Evolutionary conservation across 2,113 vertebrate genomes (phyloP), one percentile per base, ranked within the genome.

Genomic region (Vireo altiloquus): DNA sequence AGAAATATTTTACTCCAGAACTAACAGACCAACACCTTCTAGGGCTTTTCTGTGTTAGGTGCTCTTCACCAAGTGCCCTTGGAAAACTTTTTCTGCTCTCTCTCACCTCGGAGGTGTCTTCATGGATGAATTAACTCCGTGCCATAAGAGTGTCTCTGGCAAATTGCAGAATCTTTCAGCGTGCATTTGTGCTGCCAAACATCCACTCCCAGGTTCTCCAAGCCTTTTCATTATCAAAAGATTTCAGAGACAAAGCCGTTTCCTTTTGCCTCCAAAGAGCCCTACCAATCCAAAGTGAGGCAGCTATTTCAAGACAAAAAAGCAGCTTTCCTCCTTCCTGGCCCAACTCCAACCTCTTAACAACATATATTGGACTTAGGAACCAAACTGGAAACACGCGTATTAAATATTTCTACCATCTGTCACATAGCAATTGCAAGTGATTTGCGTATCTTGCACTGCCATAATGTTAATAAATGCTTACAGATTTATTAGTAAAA

Each of bases 391-490:
- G n/a, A 87, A 96, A 65, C n/a, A 82, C 21, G 42, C 12, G 1
- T 40, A 46, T 57, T 72, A 88, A 80, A 76, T 82, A 64, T 42
- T 92, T 75, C 49, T 90, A n/a, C 78, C 94, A 94, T 92, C 90
- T 94, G 90, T 72, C 70, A 69, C 37, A 53, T 79, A 78, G 22
- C 21, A 81, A 22, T 68, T 49, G 63, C 28, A 79, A 44, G 40
- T 74, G 64, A 90, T 93, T 92, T 56, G 63, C 42, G 57, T 75
- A 94, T 42, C 33, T 92, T 90, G 15, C 2, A 17, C 20, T 93
- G n/a, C 28, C 24, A 30, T 54, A 65, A 66, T 27, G 71, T 27
- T 65, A 59, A 72, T 68, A 35, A 90, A 49, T 87, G 8, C 8
- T 77, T 80, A 77, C 82, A 27, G 5, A 70, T 46, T 76, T 47